These are phyloP conservation scores for Channallabes apus DNA, from an alignment of 2,797 vertebrate species.

Conservation along the genomic window DNA sequence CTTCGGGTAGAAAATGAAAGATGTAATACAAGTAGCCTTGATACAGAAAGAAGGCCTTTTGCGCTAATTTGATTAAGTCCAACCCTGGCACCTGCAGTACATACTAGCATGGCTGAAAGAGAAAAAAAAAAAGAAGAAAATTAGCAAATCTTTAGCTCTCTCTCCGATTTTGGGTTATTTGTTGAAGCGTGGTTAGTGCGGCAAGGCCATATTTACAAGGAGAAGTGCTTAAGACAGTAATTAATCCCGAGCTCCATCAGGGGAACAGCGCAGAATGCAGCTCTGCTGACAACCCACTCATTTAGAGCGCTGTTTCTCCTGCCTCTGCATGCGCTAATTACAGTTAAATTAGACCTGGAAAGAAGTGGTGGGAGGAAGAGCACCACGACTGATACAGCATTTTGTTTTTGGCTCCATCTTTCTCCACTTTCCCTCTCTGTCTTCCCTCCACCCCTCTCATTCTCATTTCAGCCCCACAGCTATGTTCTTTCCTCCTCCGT, in stretches of 20 bases:
- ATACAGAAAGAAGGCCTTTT: not conserved
- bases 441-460: not conserved
- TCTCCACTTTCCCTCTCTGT: conserved; percentile 24
- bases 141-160: not conserved
- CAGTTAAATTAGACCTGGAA: conserved; percentile 73
- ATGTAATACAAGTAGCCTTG: not conserved
- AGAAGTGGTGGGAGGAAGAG: conserved; percentile 57
- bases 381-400: conserved; percentile 58
- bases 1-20: not conserved
- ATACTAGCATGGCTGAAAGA: no score
- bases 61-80: conserved; percentile 27
- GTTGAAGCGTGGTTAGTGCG: conserved; percentile 18
- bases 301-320: conserved; percentile 69
- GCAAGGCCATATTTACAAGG: conserved; percentile 29
- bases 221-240: conserved; percentile 70
- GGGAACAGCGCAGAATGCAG: conserved; percentile 66
- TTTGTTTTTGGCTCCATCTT: conserved; percentile 58
- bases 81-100: not conserved
- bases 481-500: not conserved
- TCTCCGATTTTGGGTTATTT: conserved; percentile 27
- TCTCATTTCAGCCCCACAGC: conserved; percentile 9
- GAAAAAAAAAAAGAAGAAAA: no score
- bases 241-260: conserved; percentile 72
- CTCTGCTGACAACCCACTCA: conserved; percentile 72
- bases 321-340: conserved; percentile 71